Base-by-base conservation (phyloP, 2,888 invertebrate genomes). In the Ceraclea dissimilis region DNA sequence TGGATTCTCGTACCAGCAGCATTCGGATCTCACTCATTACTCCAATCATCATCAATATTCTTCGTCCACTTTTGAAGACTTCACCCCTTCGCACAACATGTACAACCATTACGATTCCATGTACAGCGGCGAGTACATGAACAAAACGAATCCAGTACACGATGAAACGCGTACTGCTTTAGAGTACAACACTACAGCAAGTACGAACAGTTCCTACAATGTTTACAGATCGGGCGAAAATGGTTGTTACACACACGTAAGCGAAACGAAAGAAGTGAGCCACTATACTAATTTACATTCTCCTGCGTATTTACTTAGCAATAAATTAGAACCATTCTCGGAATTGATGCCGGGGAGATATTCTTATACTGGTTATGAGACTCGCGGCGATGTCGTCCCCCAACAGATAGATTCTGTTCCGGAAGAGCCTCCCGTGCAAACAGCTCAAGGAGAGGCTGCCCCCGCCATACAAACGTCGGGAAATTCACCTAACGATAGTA, bases 241-340 rank as follows among this genome's bases (percentile, higher is more conserved):
- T 63, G 67, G 67, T 57, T 62, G 69, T 51, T 75, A 72, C 63
- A 67, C 68, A 61, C 75, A 71, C 65, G 66, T 68, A 49, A 76
- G 77, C 62, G 83, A 83, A 65, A 76, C 69, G 64, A 74, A 76
- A 64, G 65, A 70, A 8, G 66, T 67, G 62, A 75, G 77, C 51
- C 78, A 84, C 65, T 88, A 87, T 70, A 83, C 84, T 43, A 85
- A 81, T 67, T 72, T 88, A 66, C 84, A 81, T 72, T 79, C 84
- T 56, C 79, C 85, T 63, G 73, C 76, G 72, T 80, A 81, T 71
- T 70, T 59, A 43, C 69, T 57, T 20, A 80, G 79, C 67, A 84
- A 79, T 72, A 85, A 88, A 72, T 75, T 88, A 64, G 88, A 89
- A 67, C 80, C 84, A 1, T 84, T 85, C 66, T 80, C 84, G 5